phyloP scores from a whole-genome alignment of 2,888 invertebrate genomes.

The Sarcophaga variegata region DNA sequence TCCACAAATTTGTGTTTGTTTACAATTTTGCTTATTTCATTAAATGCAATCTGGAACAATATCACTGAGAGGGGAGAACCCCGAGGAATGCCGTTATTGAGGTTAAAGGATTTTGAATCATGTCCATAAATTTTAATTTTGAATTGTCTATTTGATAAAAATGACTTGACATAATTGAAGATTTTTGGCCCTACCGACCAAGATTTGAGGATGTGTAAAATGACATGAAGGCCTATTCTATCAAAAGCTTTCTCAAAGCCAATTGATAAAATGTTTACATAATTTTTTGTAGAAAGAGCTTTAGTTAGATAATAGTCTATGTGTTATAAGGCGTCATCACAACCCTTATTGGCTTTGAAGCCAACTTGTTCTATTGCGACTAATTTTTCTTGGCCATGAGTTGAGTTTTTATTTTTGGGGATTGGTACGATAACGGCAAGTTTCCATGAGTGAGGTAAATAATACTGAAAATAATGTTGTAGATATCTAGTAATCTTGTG shows the following conservation, averaged over 20 bases:
- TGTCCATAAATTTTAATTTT: conserved; percentile 17
- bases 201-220: conserved; percentile 12
- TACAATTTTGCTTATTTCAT: conserved; percentile 32
- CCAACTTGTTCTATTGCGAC: conserved; percentile 27
- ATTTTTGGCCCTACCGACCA: conserved; percentile 35
- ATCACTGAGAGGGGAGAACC: conserved; percentile 53
- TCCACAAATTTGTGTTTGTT: conserved; percentile 37
- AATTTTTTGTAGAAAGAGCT: conserved; percentile 22
- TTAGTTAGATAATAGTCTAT: not conserved
- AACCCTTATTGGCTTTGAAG: not conserved
- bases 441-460: conserved; percentile 27
- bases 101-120: conserved; percentile 7
- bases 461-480: conserved; percentile 35
- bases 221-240: conserved; percentile 38
- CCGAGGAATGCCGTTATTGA: conserved; percentile 55
- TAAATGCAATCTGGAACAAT: conserved; percentile 48
- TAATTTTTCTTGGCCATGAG: conserved; percentile 12
- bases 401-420: conserved; percentile 45
- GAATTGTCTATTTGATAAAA: conserved; percentile 30
- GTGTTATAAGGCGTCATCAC: too few species aligned
- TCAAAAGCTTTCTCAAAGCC: conserved; percentile 51
- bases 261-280: not conserved
- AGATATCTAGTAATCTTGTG: conserved; percentile 17
- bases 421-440: conserved; percentile 36
- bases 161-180: conserved; percentile 41